Evolutionary conservation across 2,797 vertebrate species (phyloP).

Genomic region (Natrix natrix): DNA sequence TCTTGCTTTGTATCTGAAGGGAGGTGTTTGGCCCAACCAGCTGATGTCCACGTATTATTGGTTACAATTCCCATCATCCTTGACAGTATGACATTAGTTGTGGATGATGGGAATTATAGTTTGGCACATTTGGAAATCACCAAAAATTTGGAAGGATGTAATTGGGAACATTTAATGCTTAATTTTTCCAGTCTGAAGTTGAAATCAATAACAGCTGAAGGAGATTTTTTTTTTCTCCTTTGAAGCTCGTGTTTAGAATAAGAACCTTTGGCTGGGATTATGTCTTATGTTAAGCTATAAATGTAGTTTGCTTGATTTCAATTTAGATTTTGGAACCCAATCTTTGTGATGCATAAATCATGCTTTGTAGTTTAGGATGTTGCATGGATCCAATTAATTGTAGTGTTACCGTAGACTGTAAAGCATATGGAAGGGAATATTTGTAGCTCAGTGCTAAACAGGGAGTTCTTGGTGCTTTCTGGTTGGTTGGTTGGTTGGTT

Average conservation of each 20-base stretch:
- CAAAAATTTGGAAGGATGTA: not conserved
- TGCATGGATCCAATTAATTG: not conserved
- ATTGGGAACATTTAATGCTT: not conserved
- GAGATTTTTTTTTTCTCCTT: not conserved
- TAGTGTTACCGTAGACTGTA: not conserved
- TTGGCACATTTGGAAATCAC: not conserved
- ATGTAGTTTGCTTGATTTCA: conserved; percentile 26
- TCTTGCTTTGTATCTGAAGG: not conserved
- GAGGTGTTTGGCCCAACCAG: not conserved
- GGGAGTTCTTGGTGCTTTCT: not conserved
- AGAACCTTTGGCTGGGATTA: not conserved
- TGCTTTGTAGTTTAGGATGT: not conserved
- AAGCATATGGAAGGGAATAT: not conserved
- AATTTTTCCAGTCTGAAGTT: not conserved
- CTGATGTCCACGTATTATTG: not conserved
- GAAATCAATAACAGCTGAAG: not conserved
- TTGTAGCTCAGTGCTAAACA: not conserved
- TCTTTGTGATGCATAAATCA: not conserved
- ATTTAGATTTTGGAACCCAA: not conserved
- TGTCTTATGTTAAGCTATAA: not conserved
- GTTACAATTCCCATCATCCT: not conserved
- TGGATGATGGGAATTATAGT: not conserved
- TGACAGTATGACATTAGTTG: not conserved
- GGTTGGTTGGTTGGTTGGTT: not conserved
- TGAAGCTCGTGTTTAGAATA: not conserved